These are phyloP conservation scores for Oncorhynchus nerka DNA, from an alignment of 2,113 vertebrate genomes.

Conservation along the genomic window DNA sequence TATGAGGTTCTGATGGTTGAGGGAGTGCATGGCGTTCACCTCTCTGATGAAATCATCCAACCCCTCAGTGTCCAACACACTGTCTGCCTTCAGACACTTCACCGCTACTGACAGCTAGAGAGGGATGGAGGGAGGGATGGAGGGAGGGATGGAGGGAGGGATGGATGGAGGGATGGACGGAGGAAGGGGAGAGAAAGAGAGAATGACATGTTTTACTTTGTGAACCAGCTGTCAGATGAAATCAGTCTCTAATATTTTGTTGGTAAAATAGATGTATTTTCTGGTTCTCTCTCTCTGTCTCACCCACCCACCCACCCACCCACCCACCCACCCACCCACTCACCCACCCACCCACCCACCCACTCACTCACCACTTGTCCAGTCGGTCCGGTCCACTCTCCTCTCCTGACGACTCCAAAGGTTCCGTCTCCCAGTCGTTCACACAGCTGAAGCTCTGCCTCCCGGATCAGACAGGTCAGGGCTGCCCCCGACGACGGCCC, in stretches of 20 bases:
- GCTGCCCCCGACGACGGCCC: constrained; percentile 66
- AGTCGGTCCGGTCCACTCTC: constrained; percentile 89
- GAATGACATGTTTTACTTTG: no score
- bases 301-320: fast-evolving
- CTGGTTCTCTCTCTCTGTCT: no score
- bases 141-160: background rate
- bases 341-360: constrained; percentile 66
- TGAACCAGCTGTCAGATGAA: no score
- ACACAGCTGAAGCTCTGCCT: constrained; percentile 87
- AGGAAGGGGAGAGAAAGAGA: no score
- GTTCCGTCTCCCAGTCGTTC: constrained; percentile 95
- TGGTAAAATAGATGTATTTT: no score
- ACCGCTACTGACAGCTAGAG: constrained; percentile 89
- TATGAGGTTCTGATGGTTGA: constrained; percentile 95
- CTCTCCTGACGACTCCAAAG: constrained; percentile 90
- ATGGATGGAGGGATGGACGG: no score
- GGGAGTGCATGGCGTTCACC: constrained; percentile 97
- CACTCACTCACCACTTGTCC: constrained; percentile 82
- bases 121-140: background rate
- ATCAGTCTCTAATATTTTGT: no score
- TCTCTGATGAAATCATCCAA: constrained; percentile 96
- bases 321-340: no score
- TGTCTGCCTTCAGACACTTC: constrained; percentile 90
- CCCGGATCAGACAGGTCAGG: constrained; percentile 93
- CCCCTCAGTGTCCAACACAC: constrained; percentile 87